Evolutionary conservation across 2,888 invertebrate species (phyloP), one percentile per base, ranked within the genome.

Genomic region (Osmoderma eremita): DNA sequence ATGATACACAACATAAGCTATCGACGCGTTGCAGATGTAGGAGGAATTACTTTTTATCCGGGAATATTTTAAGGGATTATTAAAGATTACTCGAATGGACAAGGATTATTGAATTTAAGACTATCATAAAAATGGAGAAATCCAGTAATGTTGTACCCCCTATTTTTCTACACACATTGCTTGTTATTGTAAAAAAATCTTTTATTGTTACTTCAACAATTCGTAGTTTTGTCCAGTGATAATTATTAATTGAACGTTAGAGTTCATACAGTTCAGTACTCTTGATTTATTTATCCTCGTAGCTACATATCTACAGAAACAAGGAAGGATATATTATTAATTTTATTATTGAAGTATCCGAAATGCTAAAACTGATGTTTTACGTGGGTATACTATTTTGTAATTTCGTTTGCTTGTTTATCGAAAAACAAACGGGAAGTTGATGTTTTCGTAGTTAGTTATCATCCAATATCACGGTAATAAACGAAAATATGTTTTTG

Each of bases 221-320:
- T 30, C 30, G 30, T 38, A 38, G 38, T 53, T 30, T 2, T 18
- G 10, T 5, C 15, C 8, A 4, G 38, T 17, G 53, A 38, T 53
- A 53, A 53, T 36, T 38, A 36, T 53, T 53, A 53, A 53, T 53
- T 53, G 53, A 53, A 38, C 38, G 38, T 38, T 50, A 24, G 30
- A 50, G 50, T 50, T 50, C 50, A 24, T 50, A 24, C 22, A 30
- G 30, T 24, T 50, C 50, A 24, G 24, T 22, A 50, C 50, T 24
- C 50, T 13, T 24, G 3, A 30, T 30, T 30, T 30, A 30, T 30
- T 30, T 30, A 30, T 30, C 30, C 30, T 30, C 30, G 30, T 30
- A 30, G 5, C 30, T 30, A 30, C 30, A 10, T 30, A 30, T 30
- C 1, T 30, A 30, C 30, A 30, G 30, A 10, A 6, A 30, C 1